phyloP scores from a whole-genome alignment of 2,797 vertebrate genomes.

The Aplochiton taeniatus region DNA sequence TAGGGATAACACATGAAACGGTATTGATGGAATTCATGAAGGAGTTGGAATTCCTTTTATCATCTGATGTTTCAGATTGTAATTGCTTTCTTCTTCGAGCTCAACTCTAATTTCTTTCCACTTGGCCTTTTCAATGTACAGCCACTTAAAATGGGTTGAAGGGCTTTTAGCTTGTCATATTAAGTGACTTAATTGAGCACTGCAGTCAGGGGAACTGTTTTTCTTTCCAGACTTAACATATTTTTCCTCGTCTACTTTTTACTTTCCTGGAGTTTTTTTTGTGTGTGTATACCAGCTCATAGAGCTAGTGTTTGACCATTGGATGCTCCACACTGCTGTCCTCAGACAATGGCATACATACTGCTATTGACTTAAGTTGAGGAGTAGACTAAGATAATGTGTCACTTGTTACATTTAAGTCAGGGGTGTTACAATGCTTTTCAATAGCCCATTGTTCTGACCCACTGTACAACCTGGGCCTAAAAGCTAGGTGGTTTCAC shows the following conservation, averaged over 20 bases:
- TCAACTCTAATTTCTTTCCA: not conserved
- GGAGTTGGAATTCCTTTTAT: conserved; percentile 8
- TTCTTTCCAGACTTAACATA: not conserved
- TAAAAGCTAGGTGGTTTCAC: conserved; percentile 66
- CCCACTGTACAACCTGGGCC: conserved; percentile 57
- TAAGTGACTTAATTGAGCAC: conserved; percentile 3
- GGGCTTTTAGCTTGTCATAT: conserved; percentile 3
- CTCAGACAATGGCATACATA: not conserved
- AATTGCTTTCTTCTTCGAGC: conserved; percentile 6
- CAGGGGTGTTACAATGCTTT: conserved; percentile 67
- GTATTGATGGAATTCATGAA: conserved; percentile 6
- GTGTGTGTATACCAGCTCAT: no score
- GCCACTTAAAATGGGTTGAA: conserved; percentile 10
- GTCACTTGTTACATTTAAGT: conserved; percentile 53
- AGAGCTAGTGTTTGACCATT: no score
- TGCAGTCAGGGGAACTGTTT: not conserved
- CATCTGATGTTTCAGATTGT: conserved; percentile 1
- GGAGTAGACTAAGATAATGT: conserved; percentile 42
- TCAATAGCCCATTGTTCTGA: conserved; percentile 78
- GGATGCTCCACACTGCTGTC: no score
- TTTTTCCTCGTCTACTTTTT: not conserved
- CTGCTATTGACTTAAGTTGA: conserved; percentile 36
- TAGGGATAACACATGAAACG: conserved; percentile 20
- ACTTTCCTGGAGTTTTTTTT: no score
- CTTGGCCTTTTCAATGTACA: conserved; percentile 10